Evolutionary conservation across 2,113 vertebrate species (phyloP).

Genomic region (Sterrhoptilus dennistouni): DNA sequence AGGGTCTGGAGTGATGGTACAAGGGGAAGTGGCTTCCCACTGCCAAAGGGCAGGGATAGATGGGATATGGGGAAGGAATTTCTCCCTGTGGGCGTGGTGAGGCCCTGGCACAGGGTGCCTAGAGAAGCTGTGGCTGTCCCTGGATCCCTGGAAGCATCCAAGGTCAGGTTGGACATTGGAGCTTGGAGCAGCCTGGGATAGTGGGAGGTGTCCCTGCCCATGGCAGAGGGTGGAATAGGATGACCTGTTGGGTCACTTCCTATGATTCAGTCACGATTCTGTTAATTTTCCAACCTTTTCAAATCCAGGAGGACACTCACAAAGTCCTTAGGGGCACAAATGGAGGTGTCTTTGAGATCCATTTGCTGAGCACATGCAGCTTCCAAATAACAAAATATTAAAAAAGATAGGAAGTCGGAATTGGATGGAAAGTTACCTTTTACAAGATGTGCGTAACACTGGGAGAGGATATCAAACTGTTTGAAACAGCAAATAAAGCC

Average conservation of each 20-base stretch:
- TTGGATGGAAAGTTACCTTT: neutral
- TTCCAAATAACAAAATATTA: neutral
- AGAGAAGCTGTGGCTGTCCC: neutral
- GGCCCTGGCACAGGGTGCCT: neutral
- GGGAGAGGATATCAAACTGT: neutral
- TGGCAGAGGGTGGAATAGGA: rapidly evolving
- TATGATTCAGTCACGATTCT: neutral
- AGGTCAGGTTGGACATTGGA: rapidly evolving
- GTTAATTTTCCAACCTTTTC: neutral
- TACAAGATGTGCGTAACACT: rapidly evolving
- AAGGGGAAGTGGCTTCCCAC: neutral
- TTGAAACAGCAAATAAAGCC: neutral
- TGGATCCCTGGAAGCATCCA: neutral
- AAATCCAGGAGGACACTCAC: neutral
- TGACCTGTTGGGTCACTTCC: neutral
- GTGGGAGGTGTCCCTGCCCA: neutral
- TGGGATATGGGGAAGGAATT: neutral
- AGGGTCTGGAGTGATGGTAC: neutral
- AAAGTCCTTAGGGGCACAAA: neutral
- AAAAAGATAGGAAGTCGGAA: neutral
- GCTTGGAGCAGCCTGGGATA: rapidly evolving
- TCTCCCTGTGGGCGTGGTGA: rapidly evolving
- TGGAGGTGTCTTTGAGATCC: neutral
- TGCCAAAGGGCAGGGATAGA: rapidly evolving
- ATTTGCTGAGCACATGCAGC: rapidly evolving